Evolutionary conservation across 2,888 invertebrate genomes (phyloP), one percentile per base, ranked within the genome.

Genomic region (Drosophila cognata): DNA sequence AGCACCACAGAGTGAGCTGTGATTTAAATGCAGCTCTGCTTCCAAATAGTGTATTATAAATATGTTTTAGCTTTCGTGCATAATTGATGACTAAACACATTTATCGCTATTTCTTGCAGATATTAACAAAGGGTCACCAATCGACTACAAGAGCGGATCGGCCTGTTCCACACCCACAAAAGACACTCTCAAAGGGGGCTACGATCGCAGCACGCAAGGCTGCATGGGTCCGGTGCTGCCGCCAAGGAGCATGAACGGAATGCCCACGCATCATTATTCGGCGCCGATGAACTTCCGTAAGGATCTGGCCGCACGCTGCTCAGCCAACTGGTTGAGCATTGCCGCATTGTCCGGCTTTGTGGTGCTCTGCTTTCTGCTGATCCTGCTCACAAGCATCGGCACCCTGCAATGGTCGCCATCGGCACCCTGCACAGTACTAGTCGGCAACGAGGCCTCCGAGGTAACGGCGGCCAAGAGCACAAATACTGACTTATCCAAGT

Each of bases 281-380:
- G 96, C 96, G 85, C 95, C 97, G 90, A 97, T 97, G 94, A 97
- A 97, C 94, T 97, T 97, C 94, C 96, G 96, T 92, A 97, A 97
- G 94, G 97, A 97, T 88, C 94, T 97, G 89, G 96, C 97, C 68
- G 96, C 97, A 86, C 95, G 95, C 90, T 98, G 98, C 94, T 97
- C 97, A 78, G 98, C 98, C 97, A 97, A 97, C 93, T 97, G 98
- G 94, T 96, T 97, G 84, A 97, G 98, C 79, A 96, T 98, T 92
- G 95, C 96, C 84, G 96, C 97, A 92, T 96, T 98, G 92, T 95
- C 97, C 93, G 95, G 98, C 88, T 96, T 97, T 88, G 95, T 97
- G 88, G 95, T 97, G 91, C 95, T 98, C 87, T 95, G 96, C 91
- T 96, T 97, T 82, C 96, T 97, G 82, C 95, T 98, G 84, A 96